These are phyloP conservation scores for Protonemura montana DNA, from an alignment of 2,888 invertebrate species.

Conservation along the genomic window DNA sequence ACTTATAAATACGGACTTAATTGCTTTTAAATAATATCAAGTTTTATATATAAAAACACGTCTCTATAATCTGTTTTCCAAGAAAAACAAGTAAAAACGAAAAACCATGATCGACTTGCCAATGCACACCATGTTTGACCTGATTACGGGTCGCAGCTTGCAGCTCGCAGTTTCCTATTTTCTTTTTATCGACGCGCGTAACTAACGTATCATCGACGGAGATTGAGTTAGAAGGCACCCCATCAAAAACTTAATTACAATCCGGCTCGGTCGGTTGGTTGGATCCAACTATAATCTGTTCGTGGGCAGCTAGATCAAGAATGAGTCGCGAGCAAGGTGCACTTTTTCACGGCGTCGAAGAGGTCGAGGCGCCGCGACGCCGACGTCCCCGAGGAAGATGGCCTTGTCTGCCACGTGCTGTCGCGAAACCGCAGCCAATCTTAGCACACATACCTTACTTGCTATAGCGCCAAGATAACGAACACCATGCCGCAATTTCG, in stretches of 20 bases:
- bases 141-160: constrained; percentile 15
- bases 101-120: background rate
- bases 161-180: constrained; percentile 15
- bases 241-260: constrained; percentile 42
- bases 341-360: too few relatives aligned
- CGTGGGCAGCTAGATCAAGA: constrained; percentile 17
- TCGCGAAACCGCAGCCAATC: background rate
- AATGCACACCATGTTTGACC: constrained; percentile 23
- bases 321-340: background rate
- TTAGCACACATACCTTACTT: background rate
- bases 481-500: background rate
- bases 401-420: background rate
- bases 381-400: background rate
- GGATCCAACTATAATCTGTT: constrained; percentile 30
- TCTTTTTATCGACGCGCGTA: background rate
- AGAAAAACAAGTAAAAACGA: background rate
- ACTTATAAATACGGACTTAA: background rate
- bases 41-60: background rate
- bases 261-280: constrained; percentile 26
- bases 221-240: constrained; percentile 37
- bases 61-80: background rate
- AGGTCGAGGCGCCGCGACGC: background rate
- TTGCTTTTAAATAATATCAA: background rate
- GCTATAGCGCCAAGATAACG: background rate
- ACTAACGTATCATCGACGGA: constrained; percentile 34